These are phyloP conservation scores for Mastomys coucha DNA, from an alignment of 2,113 vertebrate species.

Conservation along the genomic window DNA sequence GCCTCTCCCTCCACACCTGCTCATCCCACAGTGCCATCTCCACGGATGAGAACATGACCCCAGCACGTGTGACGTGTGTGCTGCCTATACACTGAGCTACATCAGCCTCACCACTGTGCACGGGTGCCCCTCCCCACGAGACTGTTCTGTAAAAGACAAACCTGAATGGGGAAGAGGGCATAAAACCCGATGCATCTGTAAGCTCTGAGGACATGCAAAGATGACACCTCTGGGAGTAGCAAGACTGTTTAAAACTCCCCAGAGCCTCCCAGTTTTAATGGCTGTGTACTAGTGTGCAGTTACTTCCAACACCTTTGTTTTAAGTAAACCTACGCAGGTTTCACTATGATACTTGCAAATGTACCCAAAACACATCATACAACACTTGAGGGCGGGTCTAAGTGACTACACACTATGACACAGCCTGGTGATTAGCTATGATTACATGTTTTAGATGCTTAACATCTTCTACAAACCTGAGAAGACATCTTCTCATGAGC, in stretches of 20 bases:
- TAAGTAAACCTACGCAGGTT: neutral
- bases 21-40: neutral
- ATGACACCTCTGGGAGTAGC: neutral
- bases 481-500: constrained; percentile 66
- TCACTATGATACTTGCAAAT: neutral
- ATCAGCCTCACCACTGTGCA: neutral
- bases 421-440: constrained; percentile 67
- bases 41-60: neutral
- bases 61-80: neutral
- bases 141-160: neutral
- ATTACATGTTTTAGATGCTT: constrained; percentile 74
- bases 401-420: constrained; percentile 53
- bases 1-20: neutral
- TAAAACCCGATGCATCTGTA: neutral
- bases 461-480: constrained; percentile 73
- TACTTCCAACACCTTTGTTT: neutral
- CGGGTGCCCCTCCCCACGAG: neutral
- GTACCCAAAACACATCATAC: constrained; percentile 25
- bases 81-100: neutral
- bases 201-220: neutral
- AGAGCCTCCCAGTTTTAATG: neutral
- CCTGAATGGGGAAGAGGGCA: neutral
- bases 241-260: neutral
- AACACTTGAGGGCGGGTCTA: constrained; percentile 59
- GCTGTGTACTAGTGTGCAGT: neutral